Evolutionary conservation across 2,888 invertebrate genomes (phyloP), one percentile per base, ranked within the genome.

Genomic region (Augochlorella aurata): DNA sequence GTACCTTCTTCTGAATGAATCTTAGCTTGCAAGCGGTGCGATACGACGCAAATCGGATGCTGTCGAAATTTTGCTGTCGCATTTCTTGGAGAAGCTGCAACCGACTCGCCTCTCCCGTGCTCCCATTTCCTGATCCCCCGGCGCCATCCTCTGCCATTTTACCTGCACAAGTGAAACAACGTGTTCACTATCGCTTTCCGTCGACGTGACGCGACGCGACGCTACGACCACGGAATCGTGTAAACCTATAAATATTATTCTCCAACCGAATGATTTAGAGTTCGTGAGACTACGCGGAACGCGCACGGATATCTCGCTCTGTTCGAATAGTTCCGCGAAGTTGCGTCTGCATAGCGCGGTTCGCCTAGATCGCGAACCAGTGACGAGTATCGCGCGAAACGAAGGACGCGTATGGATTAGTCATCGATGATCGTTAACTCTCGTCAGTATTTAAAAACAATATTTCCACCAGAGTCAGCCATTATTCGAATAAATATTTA

Each of bases 1-100:
- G 98, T 90, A 98, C 98, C 94, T 98, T 98, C 94, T 98, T 99
- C 94, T 99, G 99, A 83, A 99, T 98, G 94, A 98, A 99, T 90
- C 99, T 95, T 77, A 99, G 95, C 94, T 99, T 99, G 93, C 98
- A 98, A 12, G 99, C 99, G 5, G 99, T 99, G 86, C 99, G 96
- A 94, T 99, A 99, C 1, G 99, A 99, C 67, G 99, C 98, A 94
- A 99, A 99, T 90, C 99, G 96, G 92, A 99, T 99, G 85, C 97
- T 96, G 94, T 99, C 99, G 93, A 98, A 99, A 94, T 98, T 98
- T 94, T 98, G 98, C 89, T 97, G 96, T 87, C 97, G 95, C 96
- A 98, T 96, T 94, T 98, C 98, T 93, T 97, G 97, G 85, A 97
- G 94, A 78, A 98, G 95, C 90, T 96, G 97, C 81, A 97, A 95